These are phyloP conservation scores for Notoglanidium macrostoma DNA, from an alignment of 2,797 vertebrate species.

Conservation along the genomic window DNA sequence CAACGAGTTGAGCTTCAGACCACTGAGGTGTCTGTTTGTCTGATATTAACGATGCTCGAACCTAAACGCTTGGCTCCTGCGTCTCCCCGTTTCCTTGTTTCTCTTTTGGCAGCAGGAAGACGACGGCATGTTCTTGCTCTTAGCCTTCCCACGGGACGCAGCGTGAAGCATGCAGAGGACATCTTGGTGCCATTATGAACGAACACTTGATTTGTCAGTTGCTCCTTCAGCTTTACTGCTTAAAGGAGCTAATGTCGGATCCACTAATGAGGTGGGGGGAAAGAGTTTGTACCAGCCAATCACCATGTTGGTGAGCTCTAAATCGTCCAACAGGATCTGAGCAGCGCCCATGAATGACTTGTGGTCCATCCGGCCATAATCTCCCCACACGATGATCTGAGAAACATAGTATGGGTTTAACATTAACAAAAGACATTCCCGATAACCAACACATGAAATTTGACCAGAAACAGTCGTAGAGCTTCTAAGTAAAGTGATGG, in stretches of 20 bases:
- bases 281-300: slow-evolving; percentile 99
- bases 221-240: slow-evolving; percentile 91
- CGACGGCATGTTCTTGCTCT: slow-evolving; percentile 77
- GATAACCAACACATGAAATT: not conserved
- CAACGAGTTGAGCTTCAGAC: not conserved
- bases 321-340: slow-evolving; percentile 95
- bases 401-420: not conserved
- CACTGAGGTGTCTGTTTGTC: slow-evolving; percentile 56
- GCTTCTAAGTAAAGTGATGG: not conserved
- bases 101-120: slow-evolving; percentile 74
- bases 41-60: slow-evolving; percentile 76
- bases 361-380: slow-evolving; percentile 98
- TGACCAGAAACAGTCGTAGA: not conserved
- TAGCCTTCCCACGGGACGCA: slow-evolving; percentile 82
- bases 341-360: slow-evolving; percentile 98
- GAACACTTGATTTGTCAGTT: slow-evolving; percentile 83
- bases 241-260: slow-evolving; percentile 92
- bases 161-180: slow-evolving; percentile 94
- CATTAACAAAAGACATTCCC: not conserved
- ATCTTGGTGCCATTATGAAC: slow-evolving; percentile 86
- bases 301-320: slow-evolving; percentile 97
- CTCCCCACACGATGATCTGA: slow-evolving; percentile 98
- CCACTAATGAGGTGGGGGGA: slow-evolving; percentile 93
- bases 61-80: slow-evolving; percentile 55
- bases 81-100: slow-evolving; percentile 14